Evolutionary conservation across 2,113 vertebrate genomes (phyloP).

Genomic region (Pelvicachromis taeniatus): DNA sequence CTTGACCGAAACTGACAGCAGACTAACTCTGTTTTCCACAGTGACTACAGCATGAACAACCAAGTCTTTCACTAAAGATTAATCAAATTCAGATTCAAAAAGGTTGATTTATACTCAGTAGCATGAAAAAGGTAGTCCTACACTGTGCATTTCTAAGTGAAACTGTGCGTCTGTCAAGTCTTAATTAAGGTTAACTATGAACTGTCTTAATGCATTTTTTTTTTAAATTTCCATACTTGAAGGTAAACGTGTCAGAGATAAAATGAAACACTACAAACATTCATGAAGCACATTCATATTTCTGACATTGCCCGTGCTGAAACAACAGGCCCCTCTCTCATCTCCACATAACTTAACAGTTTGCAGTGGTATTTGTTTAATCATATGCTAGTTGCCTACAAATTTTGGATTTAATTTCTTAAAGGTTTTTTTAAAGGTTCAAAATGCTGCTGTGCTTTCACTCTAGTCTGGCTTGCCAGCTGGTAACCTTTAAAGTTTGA

Average conservation of each 20-base stretch:
- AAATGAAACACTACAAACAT: background rate
- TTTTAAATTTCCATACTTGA: rapidly evolving
- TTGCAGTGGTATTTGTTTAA: background rate
- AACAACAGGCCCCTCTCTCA: background rate
- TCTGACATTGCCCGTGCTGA: background rate
- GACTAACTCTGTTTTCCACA: rapidly evolving
- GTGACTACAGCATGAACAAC: background rate
- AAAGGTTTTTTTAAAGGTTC: background rate
- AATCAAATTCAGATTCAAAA: background rate
- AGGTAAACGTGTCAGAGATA: background rate
- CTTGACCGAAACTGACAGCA: background rate
- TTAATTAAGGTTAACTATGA: rapidly evolving
- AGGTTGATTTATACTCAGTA: background rate
- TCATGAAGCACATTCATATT: background rate
- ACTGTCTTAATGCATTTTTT: background rate
- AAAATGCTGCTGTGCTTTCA: background rate
- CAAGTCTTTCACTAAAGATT: background rate
- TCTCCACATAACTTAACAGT: background rate
- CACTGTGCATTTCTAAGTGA: too few relatives aligned
- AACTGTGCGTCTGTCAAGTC: background rate
- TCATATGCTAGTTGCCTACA: background rate
- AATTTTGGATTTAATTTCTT: background rate
- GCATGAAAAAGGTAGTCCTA: too few relatives aligned
- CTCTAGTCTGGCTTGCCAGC: background rate
- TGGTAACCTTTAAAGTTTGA: background rate